Evolutionary conservation across 1,140 invertebrate genomes (phyloP), one percentile per base, ranked within the genome.

Genomic region (Zaprionus tsacasi): DNA sequence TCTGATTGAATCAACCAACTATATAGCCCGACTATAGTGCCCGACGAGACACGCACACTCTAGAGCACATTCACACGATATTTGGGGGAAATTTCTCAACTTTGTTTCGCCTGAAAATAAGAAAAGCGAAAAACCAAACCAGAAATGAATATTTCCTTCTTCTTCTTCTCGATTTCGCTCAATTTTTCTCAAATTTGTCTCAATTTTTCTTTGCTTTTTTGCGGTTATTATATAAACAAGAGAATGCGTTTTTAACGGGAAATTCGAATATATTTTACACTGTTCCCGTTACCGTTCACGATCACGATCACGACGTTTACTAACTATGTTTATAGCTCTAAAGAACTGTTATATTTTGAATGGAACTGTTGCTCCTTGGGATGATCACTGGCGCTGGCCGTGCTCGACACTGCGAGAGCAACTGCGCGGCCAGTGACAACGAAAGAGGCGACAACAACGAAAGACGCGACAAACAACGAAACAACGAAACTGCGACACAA

Each of bases 391-490:
- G 56, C 63, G 68, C 59, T 78, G 60, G 70, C 71, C 75, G 73
- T 72, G 66, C 71, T 72, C 82, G 35, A 73, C 79, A 89, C 86
- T 88, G 85, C 40, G 63, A 79, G 81, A 74, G 66, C 70, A 66
- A 57, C 35, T 52, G 64, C 54, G 68, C 52, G 58, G 68, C 63
- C 66, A 78, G 80, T 73, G 80, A 73, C 80, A 72, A 87, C 80
- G 82, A 88, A 88, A 88, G 60, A 54, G 70, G 43, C 80, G 73
- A 66, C 50, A 88, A 87, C 82, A 87, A 85, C 81, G 82, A 68
- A 79, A 57, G 79, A 79, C 52, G 57, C 21, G 40, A 64, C 54
- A 45, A 58, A 69, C 25, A 81, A 60, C 52, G 76, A 56, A 74
- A 63, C 45, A 56, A 64, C 52, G 72, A 70, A 63, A 15, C 12